phyloP scores from a whole-genome alignment of 2,888 invertebrate genomes.

The Spilosoma lubricipeda region DNA sequence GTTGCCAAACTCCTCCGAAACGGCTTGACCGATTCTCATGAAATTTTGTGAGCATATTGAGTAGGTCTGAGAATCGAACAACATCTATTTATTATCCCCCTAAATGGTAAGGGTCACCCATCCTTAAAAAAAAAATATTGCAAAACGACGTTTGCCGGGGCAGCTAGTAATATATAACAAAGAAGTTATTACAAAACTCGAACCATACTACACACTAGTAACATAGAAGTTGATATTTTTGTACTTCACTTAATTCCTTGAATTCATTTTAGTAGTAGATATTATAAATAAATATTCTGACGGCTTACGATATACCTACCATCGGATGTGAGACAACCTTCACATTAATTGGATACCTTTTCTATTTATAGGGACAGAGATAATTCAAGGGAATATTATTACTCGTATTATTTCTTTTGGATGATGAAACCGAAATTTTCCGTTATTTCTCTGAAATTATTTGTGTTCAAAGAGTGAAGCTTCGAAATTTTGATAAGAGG shows the following conservation, averaged over 20 bases:
- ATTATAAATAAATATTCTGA: background rate
- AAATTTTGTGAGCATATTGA: too few relatives aligned
- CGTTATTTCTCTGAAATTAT: background rate
- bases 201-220: background rate
- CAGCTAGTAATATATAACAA: too few relatives aligned
- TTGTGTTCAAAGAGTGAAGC: background rate
- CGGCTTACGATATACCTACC: background rate
- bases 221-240: background rate
- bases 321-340: background rate
- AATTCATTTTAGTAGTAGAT: background rate
- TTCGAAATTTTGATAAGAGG: background rate
- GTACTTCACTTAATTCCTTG: background rate
- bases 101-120: too few relatives aligned
- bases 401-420: background rate
- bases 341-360: background rate
- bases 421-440: background rate
- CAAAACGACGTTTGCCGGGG: too few relatives aligned
- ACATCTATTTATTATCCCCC: too few relatives aligned
- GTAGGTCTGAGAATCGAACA: too few relatives aligned
- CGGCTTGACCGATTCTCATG: too few relatives aligned
- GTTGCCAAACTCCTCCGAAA: too few relatives aligned
- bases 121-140: too few relatives aligned
- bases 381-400: background rate
- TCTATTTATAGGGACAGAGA: background rate
- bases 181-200: background rate